Base-by-base conservation (phyloP, 64 coral and sea anemone species). In the Exaiptasia diaphana region DNA sequence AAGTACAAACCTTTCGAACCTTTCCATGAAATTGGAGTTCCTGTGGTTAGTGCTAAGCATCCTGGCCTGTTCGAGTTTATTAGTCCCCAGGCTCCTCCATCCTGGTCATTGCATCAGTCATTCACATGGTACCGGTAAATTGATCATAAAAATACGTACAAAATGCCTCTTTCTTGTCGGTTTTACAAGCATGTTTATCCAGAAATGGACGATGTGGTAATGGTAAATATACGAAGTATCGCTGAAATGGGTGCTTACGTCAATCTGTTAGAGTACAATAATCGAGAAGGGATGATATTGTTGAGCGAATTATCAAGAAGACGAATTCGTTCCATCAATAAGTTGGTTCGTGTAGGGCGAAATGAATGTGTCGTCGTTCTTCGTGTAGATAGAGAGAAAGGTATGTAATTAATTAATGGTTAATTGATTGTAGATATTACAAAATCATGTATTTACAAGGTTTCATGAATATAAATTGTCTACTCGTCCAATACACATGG, bases 311-410 rank as follows among this genome's bases (percentile, higher is more conserved):
- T 99, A 29, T 99, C 95, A 28, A 93, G 95, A 71, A 88, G 95
- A 30, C 79, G 95, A 70, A 99, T 99, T 42, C 85, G 95, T 53
- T 99, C 95, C 4, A 99, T 99, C 34, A 99, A 99, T 62, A 99
- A 99, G 53, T 80, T 99, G 26, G 93, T 99, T 83, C 56, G 95
- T 28, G 95, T 99, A 49, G 95, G 95, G 3, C 92, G 90, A 70
- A 89, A 99, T 50, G 95, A 99, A 38, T 99, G 95, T 80, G 95
- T 99, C 24, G 95, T 99, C 40, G 95, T 99, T 23, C 92, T 99
- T 80, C 89, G 95, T 85, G 95, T 99, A 4, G 95, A 99, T 67
- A 99, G 93, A 80, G 95, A 99, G 38, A 99, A 99, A 99, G 95
- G 95, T 99, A 53, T 40, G 73, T 32, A 15, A 29, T 62, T 62